Conservation (phyloP, 2,113 vertebrate genomes). For the Smithornis capensis region DNA sequence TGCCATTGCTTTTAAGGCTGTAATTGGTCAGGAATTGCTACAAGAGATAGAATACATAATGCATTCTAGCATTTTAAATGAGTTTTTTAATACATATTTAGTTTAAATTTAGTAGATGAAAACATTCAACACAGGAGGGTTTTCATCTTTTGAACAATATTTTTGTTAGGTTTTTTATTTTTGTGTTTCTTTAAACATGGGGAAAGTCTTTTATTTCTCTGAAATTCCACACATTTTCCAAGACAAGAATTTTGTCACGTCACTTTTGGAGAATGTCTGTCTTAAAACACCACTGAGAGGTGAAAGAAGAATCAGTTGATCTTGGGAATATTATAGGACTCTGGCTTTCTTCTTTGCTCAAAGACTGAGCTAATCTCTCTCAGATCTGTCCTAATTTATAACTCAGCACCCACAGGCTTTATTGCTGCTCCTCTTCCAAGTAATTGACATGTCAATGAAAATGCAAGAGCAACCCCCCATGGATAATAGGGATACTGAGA, state of each 20-base stretch:
- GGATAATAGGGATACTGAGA: neutral
- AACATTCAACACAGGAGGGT: neutral
- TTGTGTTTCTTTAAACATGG: neutral
- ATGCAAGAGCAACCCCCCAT: neutral
- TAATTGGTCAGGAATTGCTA: neutral
- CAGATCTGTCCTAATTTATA: slow-evolving; percentile 53
- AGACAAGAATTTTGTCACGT: neutral
- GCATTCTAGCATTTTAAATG: neutral
- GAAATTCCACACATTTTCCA: neutral
- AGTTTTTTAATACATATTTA: neutral
- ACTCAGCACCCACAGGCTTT: slow-evolving; percentile 3
- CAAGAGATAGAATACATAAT: neutral
- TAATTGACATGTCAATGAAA: slow-evolving; percentile 19
- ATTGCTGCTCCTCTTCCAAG: slow-evolving; percentile 28
- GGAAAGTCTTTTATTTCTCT: neutral
- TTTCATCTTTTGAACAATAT: neutral
- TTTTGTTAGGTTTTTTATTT: neutral
- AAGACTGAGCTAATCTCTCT: slow-evolving; percentile 31
- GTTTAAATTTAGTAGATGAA: neutral
- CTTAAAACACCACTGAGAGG: neutral
- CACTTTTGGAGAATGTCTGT: neutral
- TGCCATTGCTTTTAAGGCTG: neutral
- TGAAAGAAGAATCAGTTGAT: neutral
- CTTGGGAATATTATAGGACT: neutral
- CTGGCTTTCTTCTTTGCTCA: slow-evolving; percentile 22